These are phyloP conservation scores for Celastrina argiolus DNA, from an alignment of 2,888 invertebrate species.

Conservation along the genomic window DNA sequence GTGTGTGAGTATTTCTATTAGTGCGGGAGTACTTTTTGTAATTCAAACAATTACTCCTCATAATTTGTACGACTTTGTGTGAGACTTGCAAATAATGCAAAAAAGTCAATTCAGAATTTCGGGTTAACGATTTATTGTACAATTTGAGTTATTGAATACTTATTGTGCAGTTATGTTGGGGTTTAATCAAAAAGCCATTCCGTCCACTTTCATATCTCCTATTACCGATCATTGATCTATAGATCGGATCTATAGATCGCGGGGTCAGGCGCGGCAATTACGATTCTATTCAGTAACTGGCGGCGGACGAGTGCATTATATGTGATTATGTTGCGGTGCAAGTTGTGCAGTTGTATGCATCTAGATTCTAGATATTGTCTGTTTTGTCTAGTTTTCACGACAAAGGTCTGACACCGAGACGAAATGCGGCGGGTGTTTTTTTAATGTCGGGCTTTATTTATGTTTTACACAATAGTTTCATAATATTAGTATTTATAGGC, in stretches of 20 bases:
- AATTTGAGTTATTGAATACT: neutral
- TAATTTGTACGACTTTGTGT: neutral
- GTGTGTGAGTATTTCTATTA: no score
- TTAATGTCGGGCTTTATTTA: no score
- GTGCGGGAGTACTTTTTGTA: no score
- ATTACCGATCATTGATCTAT: constrained; percentile 65
- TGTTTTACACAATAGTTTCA: no score
- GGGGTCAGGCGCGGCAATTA: constrained; percentile 52
- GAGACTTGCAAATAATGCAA: neutral
- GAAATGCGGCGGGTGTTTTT: no score
- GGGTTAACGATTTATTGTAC: constrained; percentile 1
- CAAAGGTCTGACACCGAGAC: no score
- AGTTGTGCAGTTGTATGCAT: neutral
- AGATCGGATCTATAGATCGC: constrained; percentile 61
- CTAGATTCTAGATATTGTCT: neutral
- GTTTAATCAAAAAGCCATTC: constrained; percentile 27
- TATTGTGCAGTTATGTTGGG: constrained; percentile 22
- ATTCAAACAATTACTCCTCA: neutral
- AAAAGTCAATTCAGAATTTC: neutral
- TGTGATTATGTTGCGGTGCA: constrained; percentile 31
- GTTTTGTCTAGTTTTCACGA: constrained; percentile 1
- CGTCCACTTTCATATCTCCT: constrained; percentile 49
- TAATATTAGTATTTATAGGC: no score
- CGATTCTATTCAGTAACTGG: constrained; percentile 46
- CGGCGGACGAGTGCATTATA: constrained; percentile 32